phyloP scores from a whole-genome alignment of 2,888 invertebrate genomes.

The Anoplius nigerrimus region DNA sequence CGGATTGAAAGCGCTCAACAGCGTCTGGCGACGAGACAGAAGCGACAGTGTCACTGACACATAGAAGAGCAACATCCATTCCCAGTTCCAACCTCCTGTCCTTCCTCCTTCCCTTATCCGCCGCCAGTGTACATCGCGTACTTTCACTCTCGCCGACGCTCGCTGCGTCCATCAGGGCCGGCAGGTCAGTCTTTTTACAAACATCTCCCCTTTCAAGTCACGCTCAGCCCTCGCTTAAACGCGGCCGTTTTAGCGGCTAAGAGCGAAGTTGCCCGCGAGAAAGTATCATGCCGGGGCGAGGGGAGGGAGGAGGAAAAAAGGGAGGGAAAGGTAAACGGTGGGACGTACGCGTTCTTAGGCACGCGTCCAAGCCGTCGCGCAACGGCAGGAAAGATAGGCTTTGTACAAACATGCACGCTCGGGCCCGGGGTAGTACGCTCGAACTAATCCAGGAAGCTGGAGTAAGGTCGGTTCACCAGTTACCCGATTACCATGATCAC shows the following conservation, averaged over 20 bases:
- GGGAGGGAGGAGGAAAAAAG: background rate
- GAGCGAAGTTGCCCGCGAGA: conserved; percentile 47
- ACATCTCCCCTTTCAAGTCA: conserved; percentile 20
- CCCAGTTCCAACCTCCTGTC: no score
- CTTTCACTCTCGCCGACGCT: conserved; percentile 11
- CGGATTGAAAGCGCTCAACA: no score
- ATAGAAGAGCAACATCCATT: no score
- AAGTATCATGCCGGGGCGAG: conserved; percentile 1
- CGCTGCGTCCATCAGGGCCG: no score
- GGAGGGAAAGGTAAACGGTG: background rate
- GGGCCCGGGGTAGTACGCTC: background rate
- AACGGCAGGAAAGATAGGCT: background rate
- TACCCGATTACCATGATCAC: conserved; percentile 60
- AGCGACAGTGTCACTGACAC: no score
- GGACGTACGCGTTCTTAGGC: conserved; percentile 1
- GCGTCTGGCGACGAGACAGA: no score
- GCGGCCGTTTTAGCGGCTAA: conserved; percentile 41
- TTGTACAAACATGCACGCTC: conserved; percentile 1
- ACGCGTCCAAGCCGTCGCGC: background rate
- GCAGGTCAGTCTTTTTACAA: no score
- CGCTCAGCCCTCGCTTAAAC: conserved; percentile 45
- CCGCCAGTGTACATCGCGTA: conserved; percentile 15
- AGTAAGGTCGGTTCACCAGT: conserved; percentile 41
- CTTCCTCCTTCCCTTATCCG: conserved; percentile 16
- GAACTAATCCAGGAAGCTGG: conserved; percentile 12